Percentiles rank a stretch among this genome's conserved stretches.
Conservation (phyloP, 2,113 vertebrate species). For the Tragelaphus strepsiceros region DNA sequence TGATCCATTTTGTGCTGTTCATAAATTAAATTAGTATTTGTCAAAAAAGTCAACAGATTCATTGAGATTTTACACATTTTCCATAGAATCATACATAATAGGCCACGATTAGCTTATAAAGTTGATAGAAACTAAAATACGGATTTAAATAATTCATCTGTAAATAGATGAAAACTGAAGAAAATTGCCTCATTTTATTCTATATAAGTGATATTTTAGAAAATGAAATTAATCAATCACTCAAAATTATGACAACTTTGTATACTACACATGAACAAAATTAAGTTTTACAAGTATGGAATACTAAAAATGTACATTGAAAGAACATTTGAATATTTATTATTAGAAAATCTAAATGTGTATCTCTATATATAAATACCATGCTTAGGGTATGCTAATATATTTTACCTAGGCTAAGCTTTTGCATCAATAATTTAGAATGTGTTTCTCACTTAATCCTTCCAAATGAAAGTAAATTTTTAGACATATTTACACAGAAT, state of each 20-base stretch:
- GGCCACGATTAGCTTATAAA: background rate
- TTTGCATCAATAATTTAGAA: background rate
- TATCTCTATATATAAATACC: background rate
- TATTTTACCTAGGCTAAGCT: background rate
- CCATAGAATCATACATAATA: background rate
- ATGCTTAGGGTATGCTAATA: background rate
- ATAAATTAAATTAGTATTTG: background rate
- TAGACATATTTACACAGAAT: background rate
- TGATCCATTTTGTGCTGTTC: background rate
- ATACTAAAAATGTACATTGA: background rate
- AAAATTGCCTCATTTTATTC: background rate
- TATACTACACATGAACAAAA: background rate
- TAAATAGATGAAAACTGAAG: background rate
- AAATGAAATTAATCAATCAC: background rate
- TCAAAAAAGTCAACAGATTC: background rate
- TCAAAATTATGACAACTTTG: background rate
- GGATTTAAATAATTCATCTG: background rate
- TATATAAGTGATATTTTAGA: background rate
- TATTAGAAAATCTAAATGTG: background rate
- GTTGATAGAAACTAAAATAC: background rate
- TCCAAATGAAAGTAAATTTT: background rate
- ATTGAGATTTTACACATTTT: background rate
- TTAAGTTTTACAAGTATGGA: background rate
- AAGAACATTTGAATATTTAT: background rate
- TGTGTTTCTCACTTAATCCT: background rate